A percentile compares a stretch with the other conserved stretches of the same genome.
Conservation (phyloP, 2,888 invertebrate species). For the Troides helena region DNA sequence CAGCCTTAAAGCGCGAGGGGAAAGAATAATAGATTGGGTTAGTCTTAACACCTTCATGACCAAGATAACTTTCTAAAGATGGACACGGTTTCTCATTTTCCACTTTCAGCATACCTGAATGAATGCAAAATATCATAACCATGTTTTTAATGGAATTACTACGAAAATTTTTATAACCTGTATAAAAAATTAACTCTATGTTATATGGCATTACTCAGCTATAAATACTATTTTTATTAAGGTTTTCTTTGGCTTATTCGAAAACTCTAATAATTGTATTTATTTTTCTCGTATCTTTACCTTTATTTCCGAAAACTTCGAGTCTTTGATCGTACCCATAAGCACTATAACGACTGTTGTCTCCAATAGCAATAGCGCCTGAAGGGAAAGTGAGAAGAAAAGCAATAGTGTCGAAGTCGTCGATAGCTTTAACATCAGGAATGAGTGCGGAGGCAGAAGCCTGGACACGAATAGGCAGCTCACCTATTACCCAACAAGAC, state of each 20-base stretch:
- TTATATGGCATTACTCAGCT: too few relatives aligned
- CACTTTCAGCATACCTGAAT: constrained; percentile 69
- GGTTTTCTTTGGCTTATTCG: too few relatives aligned
- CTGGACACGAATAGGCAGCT: constrained; percentile 80
- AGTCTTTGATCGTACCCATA: constrained; percentile 86
- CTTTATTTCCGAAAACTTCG: constrained; percentile 83
- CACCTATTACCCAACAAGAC: constrained; percentile 82
- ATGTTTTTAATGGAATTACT: background rate
- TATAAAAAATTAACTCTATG: too few relatives aligned
- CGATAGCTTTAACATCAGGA: constrained; percentile 79
- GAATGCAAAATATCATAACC: background rate
- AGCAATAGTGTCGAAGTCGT: constrained; percentile 83
- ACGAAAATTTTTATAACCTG: too few relatives aligned
- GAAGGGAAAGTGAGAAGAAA: constrained; percentile 82
- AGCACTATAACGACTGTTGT: constrained; percentile 81
- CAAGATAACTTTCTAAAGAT: constrained; percentile 62
- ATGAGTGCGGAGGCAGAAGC: constrained; percentile 77
- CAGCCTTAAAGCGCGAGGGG: constrained; percentile 77
- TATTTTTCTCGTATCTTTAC: constrained; percentile 47
- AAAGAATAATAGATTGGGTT: constrained; percentile 82
- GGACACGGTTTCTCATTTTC: constrained; percentile 77
- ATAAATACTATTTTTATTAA: too few relatives aligned
- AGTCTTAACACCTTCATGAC: constrained; percentile 57
- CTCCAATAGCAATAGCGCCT: constrained; percentile 82
- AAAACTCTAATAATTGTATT: too few relatives aligned